Evolutionary conservation across 2,797 vertebrate species (phyloP), one percentile per base, ranked within the genome.

Genomic region (Acipenser oxyrinchus): DNA sequence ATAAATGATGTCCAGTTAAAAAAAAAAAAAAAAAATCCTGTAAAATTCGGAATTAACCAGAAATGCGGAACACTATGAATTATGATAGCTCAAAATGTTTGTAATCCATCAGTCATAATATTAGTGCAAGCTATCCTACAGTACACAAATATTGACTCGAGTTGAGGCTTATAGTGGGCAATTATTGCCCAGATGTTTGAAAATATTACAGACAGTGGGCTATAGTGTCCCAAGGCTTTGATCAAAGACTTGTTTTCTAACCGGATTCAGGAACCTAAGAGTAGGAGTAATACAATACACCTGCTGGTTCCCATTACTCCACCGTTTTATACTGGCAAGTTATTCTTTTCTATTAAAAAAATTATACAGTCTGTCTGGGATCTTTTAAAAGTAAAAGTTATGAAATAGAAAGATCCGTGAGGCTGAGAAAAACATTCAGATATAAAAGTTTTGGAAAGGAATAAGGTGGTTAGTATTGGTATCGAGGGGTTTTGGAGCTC

Each of bases 401-500:
- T n/a, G n/a, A 55, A 55, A 55, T 37, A 55, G 10, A 55, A n/a
- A 55, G n/a, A 55, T 55, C 3, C 1, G 3, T 55, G 53, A 55
- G n/a, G 7, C 60, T 62, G 48, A 62, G 18, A 62, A 37, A 62
- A 18, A 7, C 18, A 62, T 48, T 9, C 8, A 8, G 18, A 62
- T 12, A 37, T 62, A 48, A 55, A 62, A 12, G 60, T 10, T 62
- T 62, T 62, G 18, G 60, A 48, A 62, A 55, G 63, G 66, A 53
- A 67, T 63, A 50, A 5, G 51, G 37, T 62, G 23, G 61, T 48
- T 49, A 13, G 51, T 64, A 66, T 58, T 72, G 69, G 66, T 71
- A 51, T 66, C 69, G 65, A 57, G 65, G 64, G 65, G 67, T 65
- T 70, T 64, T 51, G n/a, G 48, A 64, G 68, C 68, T 67, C 65